Conservation (phyloP, 2,797 vertebrate genomes). For the Anabas testudineus region DNA sequence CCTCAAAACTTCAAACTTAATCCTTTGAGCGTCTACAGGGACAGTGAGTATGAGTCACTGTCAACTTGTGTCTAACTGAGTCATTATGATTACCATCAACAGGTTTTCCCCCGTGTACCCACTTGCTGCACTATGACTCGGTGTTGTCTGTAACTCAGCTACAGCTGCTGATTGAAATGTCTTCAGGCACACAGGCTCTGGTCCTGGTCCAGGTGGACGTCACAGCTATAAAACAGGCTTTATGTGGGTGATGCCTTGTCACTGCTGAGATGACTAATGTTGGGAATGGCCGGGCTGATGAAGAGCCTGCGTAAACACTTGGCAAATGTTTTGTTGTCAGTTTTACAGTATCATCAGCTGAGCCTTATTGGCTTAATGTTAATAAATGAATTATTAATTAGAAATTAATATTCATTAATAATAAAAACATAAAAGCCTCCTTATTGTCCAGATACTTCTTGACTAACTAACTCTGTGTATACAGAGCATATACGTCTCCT, state of each 20-base stretch:
- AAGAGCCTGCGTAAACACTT: not conserved
- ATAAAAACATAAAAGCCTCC: too few relatives aligned
- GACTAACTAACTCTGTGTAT: too few relatives aligned
- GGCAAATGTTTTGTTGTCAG: too few relatives aligned
- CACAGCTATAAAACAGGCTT: not conserved
- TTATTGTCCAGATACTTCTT: too few relatives aligned
- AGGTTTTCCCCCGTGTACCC: not conserved
- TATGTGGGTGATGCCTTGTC: not conserved
- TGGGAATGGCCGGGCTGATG: conserved; percentile 41
- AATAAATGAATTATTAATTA: too few relatives aligned
- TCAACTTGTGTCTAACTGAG: conserved; percentile 7
- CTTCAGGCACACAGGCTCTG: too few relatives aligned
- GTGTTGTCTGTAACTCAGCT: not conserved
- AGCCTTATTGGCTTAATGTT: too few relatives aligned
- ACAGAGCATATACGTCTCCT: too few relatives aligned
- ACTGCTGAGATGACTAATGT: conserved; percentile 48
- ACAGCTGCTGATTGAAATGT: not conserved
- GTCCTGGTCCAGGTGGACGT: not conserved
- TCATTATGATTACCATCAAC: conserved; percentile 1
- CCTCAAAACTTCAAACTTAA: not conserved
- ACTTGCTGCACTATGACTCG: conserved; percentile 42
- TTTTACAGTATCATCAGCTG: too few relatives aligned
- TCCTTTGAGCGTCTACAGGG: conserved; percentile 3
- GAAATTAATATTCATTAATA: too few relatives aligned
- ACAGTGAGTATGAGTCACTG: conserved; percentile 9